These are phyloP conservation scores for Conus betulinus DNA, from an alignment of 1,140 invertebrate genomes.

Conservation along the genomic window DNA sequence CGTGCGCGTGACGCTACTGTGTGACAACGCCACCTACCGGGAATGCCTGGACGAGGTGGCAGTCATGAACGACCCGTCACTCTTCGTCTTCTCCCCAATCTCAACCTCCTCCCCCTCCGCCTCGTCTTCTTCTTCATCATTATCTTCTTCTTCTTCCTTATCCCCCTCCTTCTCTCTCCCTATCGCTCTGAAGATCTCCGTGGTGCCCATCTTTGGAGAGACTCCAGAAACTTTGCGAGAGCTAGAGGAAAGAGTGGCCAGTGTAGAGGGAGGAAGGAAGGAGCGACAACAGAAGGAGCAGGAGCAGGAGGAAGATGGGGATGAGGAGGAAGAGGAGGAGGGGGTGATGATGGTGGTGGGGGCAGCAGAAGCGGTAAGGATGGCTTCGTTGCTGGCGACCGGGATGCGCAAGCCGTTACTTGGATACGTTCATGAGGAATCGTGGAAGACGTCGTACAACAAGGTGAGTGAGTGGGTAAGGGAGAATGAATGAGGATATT, in stretches of 20 bases:
- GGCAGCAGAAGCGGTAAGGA: neutral
- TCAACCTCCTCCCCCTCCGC: neutral
- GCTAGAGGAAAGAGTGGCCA: neutral
- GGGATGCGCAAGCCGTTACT: neutral
- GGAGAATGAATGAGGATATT: neutral
- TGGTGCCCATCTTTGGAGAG: neutral
- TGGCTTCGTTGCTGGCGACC: neutral
- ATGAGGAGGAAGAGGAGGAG: neutral
- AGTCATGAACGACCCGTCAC: neutral
- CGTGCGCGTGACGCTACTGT: neutral
- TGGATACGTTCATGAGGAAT: neutral
- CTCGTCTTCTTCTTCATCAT: neutral
- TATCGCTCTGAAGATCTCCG: neutral
- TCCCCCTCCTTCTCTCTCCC: neutral
- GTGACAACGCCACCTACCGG: conserved; percentile 1
- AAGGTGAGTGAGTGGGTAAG: neutral
- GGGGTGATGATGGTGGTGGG: conserved; percentile 5
- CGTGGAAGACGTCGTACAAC: neutral
- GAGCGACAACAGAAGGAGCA: neutral
- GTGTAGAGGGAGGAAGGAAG: neutral
- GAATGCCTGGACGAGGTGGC: neutral
- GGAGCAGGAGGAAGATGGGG: neutral
- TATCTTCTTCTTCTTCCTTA: neutral
- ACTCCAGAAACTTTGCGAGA: neutral
- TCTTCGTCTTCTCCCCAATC: neutral